Base-by-base conservation (phyloP, 1,140 invertebrate genomes). In the Drosophila jambulina region DNA sequence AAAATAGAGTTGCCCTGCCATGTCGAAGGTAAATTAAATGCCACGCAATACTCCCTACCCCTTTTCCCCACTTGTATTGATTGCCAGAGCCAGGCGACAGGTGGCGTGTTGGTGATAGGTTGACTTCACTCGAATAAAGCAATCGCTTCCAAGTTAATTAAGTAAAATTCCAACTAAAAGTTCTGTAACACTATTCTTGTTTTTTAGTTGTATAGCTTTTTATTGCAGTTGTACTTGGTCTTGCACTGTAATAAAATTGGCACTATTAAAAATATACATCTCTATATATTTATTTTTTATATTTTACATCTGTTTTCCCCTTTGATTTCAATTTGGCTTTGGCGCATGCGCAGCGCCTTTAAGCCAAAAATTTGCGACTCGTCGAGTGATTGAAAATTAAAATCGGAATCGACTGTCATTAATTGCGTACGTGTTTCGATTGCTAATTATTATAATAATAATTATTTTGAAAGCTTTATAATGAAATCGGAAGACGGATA, bases 261-360 rank as follows among this genome's bases (percentile, higher is more conserved):
- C 53, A 38, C 59, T 15, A 17, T 58, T 12, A 58, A 54, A 54
- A 2, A 36, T 36, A 15, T 5, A 13, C 4, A 36, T 36, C 3
- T 34, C 0, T 7, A 36, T 34, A 12, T 34, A 17, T 17, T 10
- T 23, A 2, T 1, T 21, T 21, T 19, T 43, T 21, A 13, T 8
- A 17, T 29, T 13, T 25, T 27, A 27, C 27, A 32, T 13, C 21
- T 25, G n/a, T 21, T 29, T 40, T 36, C 5, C 54, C 27, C 10
- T 17, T 12, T 46, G 4, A 27, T 34, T 23, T 6, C 0, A 15
- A 36, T 40, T 34, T 29, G n/a, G 19, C 56, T 42, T 45, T 62
- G 82, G 79, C 83, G 79, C 83, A 78, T 87, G 82, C 83, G 75
- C 79, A 75, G 75, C 82, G 75, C 64, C 64, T 46, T 3, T 10